Conservation (phyloP, 2,888 invertebrate species). For the Napeogenes sylphis region DNA sequence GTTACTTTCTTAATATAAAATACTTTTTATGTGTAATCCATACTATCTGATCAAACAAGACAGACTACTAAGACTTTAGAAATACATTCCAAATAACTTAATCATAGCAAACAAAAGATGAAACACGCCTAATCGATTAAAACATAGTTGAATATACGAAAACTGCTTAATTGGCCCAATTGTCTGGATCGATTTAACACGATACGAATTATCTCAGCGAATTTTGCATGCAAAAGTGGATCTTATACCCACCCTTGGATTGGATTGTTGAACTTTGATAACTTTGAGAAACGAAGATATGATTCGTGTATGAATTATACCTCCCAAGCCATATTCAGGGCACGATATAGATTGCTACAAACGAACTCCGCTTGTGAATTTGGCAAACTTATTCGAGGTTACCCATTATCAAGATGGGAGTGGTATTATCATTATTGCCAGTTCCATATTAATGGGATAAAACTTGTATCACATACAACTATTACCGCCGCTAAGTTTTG, state of each 20-base stretch:
- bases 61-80: not conserved
- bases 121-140: conserved; percentile 11
- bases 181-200: conserved; percentile 66
- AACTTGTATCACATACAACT: conserved; percentile 7
- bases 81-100: conserved; percentile 7
- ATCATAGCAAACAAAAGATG: conserved; percentile 10
- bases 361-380: conserved; percentile 34
- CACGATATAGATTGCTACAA: conserved; percentile 52
- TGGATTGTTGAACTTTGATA: conserved; percentile 71
- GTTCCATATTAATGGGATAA: conserved; percentile 27
- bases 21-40: too few species aligned
- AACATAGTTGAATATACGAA: conserved; percentile 48
- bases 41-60: too few species aligned
- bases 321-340: conserved; percentile 46
- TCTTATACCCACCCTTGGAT: conserved; percentile 56
- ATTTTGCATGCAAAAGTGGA: conserved; percentile 71
- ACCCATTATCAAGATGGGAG: conserved; percentile 27
- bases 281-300: conserved; percentile 62
- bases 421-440: conserved; percentile 29
- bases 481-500: not conserved
- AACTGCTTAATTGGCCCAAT: conserved; percentile 69
- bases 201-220: conserved; percentile 63
- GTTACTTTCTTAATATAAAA: too few species aligned
- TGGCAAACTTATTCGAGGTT: conserved; percentile 29
- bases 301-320: conserved; percentile 50